These are phyloP conservation scores for Merluccius polli DNA, from an alignment of 2,797 vertebrate genomes.

Conservation along the genomic window DNA sequence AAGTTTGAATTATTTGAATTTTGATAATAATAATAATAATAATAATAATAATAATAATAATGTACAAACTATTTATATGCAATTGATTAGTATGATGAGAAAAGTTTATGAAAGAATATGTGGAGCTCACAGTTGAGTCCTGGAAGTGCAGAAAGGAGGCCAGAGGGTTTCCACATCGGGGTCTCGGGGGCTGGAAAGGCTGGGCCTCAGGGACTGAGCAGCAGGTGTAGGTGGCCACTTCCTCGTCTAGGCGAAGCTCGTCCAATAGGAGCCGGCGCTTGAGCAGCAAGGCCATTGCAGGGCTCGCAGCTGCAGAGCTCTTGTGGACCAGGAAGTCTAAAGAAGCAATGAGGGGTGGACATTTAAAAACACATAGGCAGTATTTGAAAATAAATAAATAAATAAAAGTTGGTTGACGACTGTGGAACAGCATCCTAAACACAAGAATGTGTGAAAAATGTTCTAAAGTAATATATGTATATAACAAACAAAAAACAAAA, in stretches of 20 bases:
- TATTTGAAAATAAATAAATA: background rate
- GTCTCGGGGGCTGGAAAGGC: conserved; percentile 32
- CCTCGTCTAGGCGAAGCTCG: conserved; percentile 70
- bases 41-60: background rate
- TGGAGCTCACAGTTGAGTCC: conserved; percentile 65
- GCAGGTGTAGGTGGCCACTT: conserved; percentile 70
- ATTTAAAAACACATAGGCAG: background rate
- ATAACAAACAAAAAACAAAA: too few relatives aligned
- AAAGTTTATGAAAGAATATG: background rate
- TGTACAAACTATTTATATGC: background rate
- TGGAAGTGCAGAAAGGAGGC: conserved; percentile 63
- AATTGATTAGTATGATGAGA: background rate
- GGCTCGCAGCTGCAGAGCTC: conserved; percentile 26
- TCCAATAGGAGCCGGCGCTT: conserved; percentile 56
- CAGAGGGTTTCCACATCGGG: conserved; percentile 71
- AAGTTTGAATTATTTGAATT: too few relatives aligned
- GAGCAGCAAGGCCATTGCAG: conserved; percentile 45
- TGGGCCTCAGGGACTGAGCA: conserved; percentile 14
- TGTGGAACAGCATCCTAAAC: background rate
- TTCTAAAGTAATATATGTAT: too few relatives aligned
- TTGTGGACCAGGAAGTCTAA: conserved; percentile 44
- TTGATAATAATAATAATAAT: too few relatives aligned
- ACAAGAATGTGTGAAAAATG: background rate
- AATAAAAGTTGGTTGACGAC: background rate
- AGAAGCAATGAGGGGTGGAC: background rate